phyloP scores from a whole-genome alignment of 2,888 invertebrate species.

The Diogma glabrata region DNA sequence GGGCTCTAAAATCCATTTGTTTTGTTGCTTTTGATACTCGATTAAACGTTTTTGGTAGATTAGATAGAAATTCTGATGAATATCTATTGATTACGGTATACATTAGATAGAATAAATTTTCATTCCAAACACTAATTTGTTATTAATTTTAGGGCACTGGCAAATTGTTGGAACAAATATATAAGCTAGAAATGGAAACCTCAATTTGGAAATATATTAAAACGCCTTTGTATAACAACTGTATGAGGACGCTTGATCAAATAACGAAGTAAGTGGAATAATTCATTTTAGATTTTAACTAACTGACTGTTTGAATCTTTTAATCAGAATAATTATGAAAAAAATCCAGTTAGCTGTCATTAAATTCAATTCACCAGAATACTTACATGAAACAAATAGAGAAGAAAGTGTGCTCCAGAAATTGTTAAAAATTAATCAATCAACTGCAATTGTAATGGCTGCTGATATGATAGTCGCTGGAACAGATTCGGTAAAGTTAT shows the following conservation, averaged over 20 bases:
- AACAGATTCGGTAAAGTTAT: slow-evolving; percentile 50
- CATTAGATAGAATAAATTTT: neutral
- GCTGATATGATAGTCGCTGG: slow-evolving; percentile 54
- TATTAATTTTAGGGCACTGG: slow-evolving; percentile 3
- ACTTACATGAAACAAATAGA: slow-evolving; percentile 14
- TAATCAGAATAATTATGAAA: slow-evolving; percentile 21
- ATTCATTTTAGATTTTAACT: slow-evolving; percentile 16
- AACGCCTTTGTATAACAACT: slow-evolving; percentile 26
- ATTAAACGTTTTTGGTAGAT: slow-evolving; percentile 20
- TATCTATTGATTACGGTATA: too few species aligned
- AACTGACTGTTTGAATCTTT: slow-evolving; percentile 26
- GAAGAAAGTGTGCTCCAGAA: slow-evolving; percentile 44
- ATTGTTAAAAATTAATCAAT: slow-evolving; percentile 43
- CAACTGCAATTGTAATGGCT: slow-evolving; percentile 48
- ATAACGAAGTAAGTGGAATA: too few species aligned
- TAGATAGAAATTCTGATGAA: slow-evolving; percentile 12
- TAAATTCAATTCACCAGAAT: slow-evolving; percentile 10
- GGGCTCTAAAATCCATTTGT: slow-evolving; percentile 42
- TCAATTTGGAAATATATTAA: slow-evolving; percentile 29
- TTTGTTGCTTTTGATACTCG: slow-evolving; percentile 26
- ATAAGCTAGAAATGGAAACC: slow-evolving; percentile 28
- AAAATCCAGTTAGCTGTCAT: neutral
- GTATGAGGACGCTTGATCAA: slow-evolving; percentile 24
- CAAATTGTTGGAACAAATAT: slow-evolving; percentile 24
- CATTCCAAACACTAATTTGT: neutral